A percentile compares a stretch with the other conserved stretches of the same genome.
These are phyloP conservation scores for Camelus dromedarius DNA, from an alignment of 2,113 vertebrate species.

Conservation along the genomic window DNA sequence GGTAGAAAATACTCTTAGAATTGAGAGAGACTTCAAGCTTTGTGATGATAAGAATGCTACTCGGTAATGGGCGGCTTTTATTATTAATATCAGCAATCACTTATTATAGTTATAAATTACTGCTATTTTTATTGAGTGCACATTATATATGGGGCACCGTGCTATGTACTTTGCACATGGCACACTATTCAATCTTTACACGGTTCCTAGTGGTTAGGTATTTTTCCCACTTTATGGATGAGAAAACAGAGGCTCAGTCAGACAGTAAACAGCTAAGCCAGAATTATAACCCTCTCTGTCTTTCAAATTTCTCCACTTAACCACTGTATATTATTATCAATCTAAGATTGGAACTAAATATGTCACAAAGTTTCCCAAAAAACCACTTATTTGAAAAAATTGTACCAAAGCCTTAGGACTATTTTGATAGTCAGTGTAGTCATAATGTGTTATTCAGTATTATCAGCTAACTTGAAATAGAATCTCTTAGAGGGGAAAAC, in stretches of 20 bases:
- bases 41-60: conserved; percentile 37
- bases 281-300: conserved; percentile 25
- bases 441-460: background rate
- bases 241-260: background rate
- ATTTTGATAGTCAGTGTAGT: background rate
- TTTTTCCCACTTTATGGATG: background rate
- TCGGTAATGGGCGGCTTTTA: conserved; percentile 58
- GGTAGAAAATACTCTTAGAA: conserved; percentile 69
- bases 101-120: conserved; percentile 49
- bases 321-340: background rate
- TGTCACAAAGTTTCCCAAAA: background rate
- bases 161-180: background rate
- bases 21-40: background rate
- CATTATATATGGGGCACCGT: background rate
- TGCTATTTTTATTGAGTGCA: conserved; percentile 33
- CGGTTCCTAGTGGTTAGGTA: background rate
- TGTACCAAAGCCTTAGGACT: background rate
- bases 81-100: conserved; percentile 65
- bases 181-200: background rate
- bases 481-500: background rate
- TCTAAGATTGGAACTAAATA: background rate
- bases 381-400: background rate
- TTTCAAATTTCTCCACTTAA: conserved; percentile 4
- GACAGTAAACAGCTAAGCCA: background rate
- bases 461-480: background rate